Evolutionary conservation across 2,888 invertebrate species (phyloP), one percentile per base, ranked within the genome.

Genomic region (Acrocyrtus sp.): DNA sequence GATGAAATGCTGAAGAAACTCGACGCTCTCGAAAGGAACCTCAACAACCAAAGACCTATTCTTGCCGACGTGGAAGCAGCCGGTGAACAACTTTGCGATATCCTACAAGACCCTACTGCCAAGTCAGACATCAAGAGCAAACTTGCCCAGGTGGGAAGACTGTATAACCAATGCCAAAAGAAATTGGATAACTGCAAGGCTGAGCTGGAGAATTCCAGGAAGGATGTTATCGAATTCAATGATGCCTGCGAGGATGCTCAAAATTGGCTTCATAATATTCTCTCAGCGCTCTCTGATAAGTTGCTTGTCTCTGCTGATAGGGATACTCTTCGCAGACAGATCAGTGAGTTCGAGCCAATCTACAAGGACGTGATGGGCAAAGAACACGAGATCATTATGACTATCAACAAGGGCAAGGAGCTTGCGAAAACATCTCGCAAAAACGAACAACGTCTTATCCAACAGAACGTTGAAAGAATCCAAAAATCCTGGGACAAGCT

Each of bases 331-430:
- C 92, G 92, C 81, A 92, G 93, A 82, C 97, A 98, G 86, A 87
- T 95, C 63, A 91, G 92, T 78, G 89, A 92, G 34, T 83, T 83
- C 54, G 83, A 87, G 85, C 95, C 95, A 0, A 88, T 95, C 58
- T 96, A 96, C 84, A 88, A 93, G 34, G 94, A 94, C 82, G 92
- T 96, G 1, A 91, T 94, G 86, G 90, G 92, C 77, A 89, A 93
- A 75, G 96, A 96, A 82, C 95, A 96, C 82, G 96, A 97, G 85
- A 91, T 96, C 0, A 95, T 96, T 79, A 95, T 96, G 91, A 87
- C 97, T 17, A 84, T 97, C 29, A 96, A 96, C 83, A 96, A 95
- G 85, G 96, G 96, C 81, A 88, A 90, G 77, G 92, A 92, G 81
- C 83, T 90, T 6, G 85, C 84, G 1, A 85, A 82, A 3, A 83